Base-by-base conservation (phyloP, 1,140 invertebrate genomes). In the Apis dorsata region DNA sequence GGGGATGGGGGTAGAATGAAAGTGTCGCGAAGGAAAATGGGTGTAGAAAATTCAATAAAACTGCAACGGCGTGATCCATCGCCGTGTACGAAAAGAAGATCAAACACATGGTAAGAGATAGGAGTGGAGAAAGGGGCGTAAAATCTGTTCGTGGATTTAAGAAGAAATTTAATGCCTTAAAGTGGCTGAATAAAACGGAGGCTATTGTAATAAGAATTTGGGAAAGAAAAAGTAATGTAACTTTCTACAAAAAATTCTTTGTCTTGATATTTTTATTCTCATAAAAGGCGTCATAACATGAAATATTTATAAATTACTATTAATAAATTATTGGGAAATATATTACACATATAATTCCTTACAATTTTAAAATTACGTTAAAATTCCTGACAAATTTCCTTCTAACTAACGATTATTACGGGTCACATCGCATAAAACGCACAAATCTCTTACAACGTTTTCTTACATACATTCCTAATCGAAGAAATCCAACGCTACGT, bases 11-110 rank as follows among this genome's bases (percentile, higher is more conserved):
- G 17, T 12, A 28, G 55, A 28, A 13, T 11, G 66, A 19, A 53
- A 15, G 55, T 24, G 21, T 7, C 51, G 51, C 28, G 68, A 53
- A 62, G 49, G 77, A 28, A 79, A 53, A 79, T 68, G 57, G 55
- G 7, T 53, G 17, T 17, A 34, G 57, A 53, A 79, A 79, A 71
- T 79, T 79, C 77, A 62, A 79, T 79, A 62, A 79, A 62, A 71
- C 44, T 60, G 77, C 57, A 60, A 79, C 60, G 44, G 24, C 55
- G 65, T 28, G 66, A 71, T 71, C 55, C 57, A 73, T 28, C 49
- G 44, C 65, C 69, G 69, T 44, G 49, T 49, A 17, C n/a, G 17
- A n/a, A 51, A 73, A 63, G 28, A 12, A 62, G 69, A 73, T 80
- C 69, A 55, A 55, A 73, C 57, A 11, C 34, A 55, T 8, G 9